phyloP scores from a whole-genome alignment of 2,797 vertebrate genomes.

The Gephyroberyx darwinii region DNA sequence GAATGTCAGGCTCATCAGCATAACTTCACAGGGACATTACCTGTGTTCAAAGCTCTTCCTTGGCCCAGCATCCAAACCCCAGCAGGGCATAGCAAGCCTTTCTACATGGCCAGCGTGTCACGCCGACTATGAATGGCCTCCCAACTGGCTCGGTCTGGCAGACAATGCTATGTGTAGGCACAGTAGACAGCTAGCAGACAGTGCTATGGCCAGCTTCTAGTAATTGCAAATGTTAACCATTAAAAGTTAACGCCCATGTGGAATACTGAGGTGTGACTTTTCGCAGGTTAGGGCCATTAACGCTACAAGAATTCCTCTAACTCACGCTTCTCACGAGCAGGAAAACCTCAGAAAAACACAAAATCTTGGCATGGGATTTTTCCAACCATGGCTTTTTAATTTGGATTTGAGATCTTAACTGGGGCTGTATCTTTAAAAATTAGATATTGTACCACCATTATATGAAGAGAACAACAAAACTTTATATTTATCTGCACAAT shows the following conservation, averaged over 20 bases:
- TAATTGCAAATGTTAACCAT: conserved; percentile 63
- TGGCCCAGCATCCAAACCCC: conserved; percentile 49
- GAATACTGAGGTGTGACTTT: conserved; percentile 60
- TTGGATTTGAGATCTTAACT: neutral
- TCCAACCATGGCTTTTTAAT: neutral
- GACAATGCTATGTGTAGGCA: conserved; percentile 42
- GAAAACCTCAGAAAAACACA: conserved; percentile 23
- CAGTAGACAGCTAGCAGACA: conserved; percentile 25
- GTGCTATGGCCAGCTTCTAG: conserved; percentile 30
- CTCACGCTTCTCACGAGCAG: neutral
- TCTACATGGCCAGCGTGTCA: conserved; percentile 46
- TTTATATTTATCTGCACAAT: conserved; percentile 32
- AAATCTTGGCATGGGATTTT: conserved; percentile 3
- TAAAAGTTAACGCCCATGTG: conserved; percentile 50
- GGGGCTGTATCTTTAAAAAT: neutral
- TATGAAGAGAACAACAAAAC: neutral
- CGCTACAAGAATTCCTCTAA: conserved; percentile 38
- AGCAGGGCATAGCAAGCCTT: conserved; percentile 46
- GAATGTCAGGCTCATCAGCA: conserved; percentile 33
- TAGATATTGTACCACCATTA: neutral
- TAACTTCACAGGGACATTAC: conserved; percentile 25
- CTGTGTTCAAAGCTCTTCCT: conserved; percentile 46
- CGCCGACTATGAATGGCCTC: conserved; percentile 63
- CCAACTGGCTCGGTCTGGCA: conserved; percentile 21
- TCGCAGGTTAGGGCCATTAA: conserved; percentile 56